Evolutionary conservation across 2,113 vertebrate genomes (phyloP).

Genomic region (Mus spicilegus): DNA sequence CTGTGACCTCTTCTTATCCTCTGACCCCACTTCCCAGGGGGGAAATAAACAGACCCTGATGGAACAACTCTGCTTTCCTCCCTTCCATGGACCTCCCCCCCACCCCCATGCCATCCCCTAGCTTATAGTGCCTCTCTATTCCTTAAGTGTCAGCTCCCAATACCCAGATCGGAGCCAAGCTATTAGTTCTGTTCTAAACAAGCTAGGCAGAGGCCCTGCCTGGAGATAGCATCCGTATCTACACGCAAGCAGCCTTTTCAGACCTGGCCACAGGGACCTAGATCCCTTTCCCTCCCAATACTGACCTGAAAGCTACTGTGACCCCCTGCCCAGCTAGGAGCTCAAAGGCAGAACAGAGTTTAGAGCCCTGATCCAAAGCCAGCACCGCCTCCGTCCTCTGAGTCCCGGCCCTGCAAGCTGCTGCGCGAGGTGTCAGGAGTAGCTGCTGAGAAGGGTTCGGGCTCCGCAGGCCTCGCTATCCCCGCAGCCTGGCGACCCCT

Average conservation of each 20-base stretch:
- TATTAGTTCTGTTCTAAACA: background rate
- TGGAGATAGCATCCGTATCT: background rate
- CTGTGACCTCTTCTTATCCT: background rate
- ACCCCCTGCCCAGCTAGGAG: background rate
- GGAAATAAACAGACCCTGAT: background rate
- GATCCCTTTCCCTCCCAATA: background rate
- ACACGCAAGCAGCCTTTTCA: background rate
- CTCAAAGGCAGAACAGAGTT: background rate
- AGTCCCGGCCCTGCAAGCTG: rapidly evolving
- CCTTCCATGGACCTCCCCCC: background rate
- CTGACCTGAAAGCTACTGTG: background rate
- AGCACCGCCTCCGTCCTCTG: too few species aligned
- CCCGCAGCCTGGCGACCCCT: conserved; percentile 9
- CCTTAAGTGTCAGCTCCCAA: background rate
- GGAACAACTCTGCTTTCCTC: background rate
- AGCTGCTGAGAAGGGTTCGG: background rate
- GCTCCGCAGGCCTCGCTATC: background rate
- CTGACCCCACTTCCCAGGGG: background rate
- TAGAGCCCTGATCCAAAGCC: background rate
- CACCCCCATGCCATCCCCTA: background rate
- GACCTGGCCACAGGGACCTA: background rate
- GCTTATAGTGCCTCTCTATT: background rate
- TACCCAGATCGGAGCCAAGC: background rate
- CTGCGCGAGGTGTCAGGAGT: background rate
- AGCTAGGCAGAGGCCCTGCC: background rate